These are phyloP conservation scores for Melinaea menophilus DNA, from an alignment of 2,888 invertebrate genomes.

Conservation along the genomic window DNA sequence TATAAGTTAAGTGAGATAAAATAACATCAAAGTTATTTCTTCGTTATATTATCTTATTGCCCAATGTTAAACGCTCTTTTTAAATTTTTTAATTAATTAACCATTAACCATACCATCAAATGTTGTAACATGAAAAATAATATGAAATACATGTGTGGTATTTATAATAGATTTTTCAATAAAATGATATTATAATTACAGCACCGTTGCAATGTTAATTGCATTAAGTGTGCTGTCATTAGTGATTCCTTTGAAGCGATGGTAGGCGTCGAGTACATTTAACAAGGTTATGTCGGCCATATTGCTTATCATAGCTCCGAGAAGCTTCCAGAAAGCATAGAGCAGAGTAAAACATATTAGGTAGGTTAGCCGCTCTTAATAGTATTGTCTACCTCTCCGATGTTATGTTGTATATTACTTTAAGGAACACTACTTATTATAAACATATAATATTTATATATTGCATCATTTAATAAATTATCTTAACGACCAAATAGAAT, in stretches of 20 bases:
- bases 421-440: too few species aligned
- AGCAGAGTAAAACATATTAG: constrained; percentile 12
- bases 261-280: constrained; percentile 31
- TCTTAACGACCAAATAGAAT: too few species aligned
- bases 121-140: constrained; percentile 33
- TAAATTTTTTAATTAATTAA: constrained; percentile 50
- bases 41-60: constrained; percentile 51
- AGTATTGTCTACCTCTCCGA: neutral
- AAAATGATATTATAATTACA: constrained; percentile 19
- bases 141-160: constrained; percentile 8
- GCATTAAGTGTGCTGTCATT: constrained; percentile 37
- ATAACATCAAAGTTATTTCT: constrained; percentile 53
- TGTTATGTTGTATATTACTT: too few species aligned
- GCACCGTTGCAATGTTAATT: constrained; percentile 33
- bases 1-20: constrained; percentile 73
- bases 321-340: constrained; percentile 26
- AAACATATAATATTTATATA: too few species aligned
- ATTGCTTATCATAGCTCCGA: constrained; percentile 31
- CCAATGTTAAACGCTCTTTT: constrained; percentile 38
- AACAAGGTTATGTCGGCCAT: constrained; percentile 37
- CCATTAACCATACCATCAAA: constrained; percentile 64
- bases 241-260: constrained; percentile 38
- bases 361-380: constrained; percentile 12
- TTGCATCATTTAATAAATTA: too few species aligned
- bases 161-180: neutral